phyloP scores from a whole-genome alignment of 2,113 vertebrate species.

The Pipra filicauda region DNA sequence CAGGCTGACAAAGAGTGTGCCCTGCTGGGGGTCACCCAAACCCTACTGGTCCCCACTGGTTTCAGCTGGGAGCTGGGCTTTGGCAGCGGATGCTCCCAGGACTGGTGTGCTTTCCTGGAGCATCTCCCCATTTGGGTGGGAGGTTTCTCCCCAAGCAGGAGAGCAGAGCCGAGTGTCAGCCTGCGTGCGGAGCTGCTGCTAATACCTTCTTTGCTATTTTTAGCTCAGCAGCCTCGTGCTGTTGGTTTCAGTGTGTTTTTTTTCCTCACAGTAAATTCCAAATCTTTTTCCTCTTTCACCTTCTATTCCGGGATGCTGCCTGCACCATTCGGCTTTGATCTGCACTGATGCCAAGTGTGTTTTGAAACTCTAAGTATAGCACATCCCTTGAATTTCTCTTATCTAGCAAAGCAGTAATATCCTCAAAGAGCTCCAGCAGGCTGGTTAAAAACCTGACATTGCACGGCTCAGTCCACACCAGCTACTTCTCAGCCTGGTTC shows the following conservation, averaged over 20 bases:
- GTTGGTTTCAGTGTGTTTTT: slow-evolving; percentile 9
- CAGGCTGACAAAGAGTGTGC: background rate
- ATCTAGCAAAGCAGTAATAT: slow-evolving; percentile 44
- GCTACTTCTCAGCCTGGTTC: background rate
- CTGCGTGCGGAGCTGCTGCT: background rate
- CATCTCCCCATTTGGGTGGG: background rate
- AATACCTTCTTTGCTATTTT: slow-evolving; percentile 60
- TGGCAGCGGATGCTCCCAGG: fast-evolving
- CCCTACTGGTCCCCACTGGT: background rate
- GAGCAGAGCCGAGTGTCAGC: background rate
- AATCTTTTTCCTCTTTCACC: slow-evolving; percentile 52
- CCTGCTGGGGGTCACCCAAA: background rate
- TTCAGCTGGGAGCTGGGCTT: background rate
- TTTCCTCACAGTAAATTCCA: slow-evolving; percentile 36
- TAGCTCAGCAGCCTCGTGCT: slow-evolving; percentile 35
- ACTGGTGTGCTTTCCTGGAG: background rate
- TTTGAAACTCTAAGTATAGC: slow-evolving; percentile 65
- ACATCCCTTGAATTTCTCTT: slow-evolving; percentile 53
- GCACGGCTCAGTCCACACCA: background rate
- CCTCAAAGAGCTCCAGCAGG: slow-evolving; percentile 38
- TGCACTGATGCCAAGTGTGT: slow-evolving; percentile 53
- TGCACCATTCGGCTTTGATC: slow-evolving; percentile 53
- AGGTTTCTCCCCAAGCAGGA: background rate
- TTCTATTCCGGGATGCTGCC: slow-evolving; percentile 60
- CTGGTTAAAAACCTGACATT: slow-evolving; percentile 38